Evolutionary conservation across 2,888 invertebrate species (phyloP).

Genomic region (Dasypolia templi): DNA sequence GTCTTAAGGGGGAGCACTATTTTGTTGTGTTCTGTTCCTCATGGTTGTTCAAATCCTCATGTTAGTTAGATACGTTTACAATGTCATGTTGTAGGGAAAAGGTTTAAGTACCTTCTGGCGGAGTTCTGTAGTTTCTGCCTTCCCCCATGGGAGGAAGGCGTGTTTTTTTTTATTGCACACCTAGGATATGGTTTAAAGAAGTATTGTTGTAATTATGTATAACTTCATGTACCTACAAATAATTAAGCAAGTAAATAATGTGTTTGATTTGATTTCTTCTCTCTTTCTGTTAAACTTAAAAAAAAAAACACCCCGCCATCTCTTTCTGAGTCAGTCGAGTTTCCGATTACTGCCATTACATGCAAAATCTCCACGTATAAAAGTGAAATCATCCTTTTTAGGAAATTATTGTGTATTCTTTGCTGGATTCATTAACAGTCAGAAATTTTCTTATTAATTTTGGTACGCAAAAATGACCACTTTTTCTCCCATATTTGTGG

Average conservation of each 20-base stretch:
- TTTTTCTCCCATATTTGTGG: neutral
- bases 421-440: neutral
- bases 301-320: neutral
- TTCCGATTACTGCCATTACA: neutral
- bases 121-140: too few species aligned
- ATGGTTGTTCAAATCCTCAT: too few species aligned
- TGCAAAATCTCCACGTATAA: neutral
- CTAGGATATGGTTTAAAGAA: too few species aligned
- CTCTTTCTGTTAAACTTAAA: too few species aligned
- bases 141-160: too few species aligned
- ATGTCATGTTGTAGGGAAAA: neutral
- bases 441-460: neutral
- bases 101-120: neutral
- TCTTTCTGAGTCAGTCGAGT: neutral
- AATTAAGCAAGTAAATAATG: too few species aligned
- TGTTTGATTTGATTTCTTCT: too few species aligned
- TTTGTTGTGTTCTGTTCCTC: neutral
- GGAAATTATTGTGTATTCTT: neutral
- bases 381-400: neutral
- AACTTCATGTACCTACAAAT: too few species aligned
- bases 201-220: too few species aligned
- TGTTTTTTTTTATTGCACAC: too few species aligned
- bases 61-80: neutral
- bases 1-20: constrained; percentile 41
- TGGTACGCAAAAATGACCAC: neutral